Percentiles rank a stretch among this genome's conserved stretches.
These are phyloP conservation scores for Paracyprichromis sp. DNA, from an alignment of 2,113 vertebrate species.

Conservation along the genomic window DNA sequence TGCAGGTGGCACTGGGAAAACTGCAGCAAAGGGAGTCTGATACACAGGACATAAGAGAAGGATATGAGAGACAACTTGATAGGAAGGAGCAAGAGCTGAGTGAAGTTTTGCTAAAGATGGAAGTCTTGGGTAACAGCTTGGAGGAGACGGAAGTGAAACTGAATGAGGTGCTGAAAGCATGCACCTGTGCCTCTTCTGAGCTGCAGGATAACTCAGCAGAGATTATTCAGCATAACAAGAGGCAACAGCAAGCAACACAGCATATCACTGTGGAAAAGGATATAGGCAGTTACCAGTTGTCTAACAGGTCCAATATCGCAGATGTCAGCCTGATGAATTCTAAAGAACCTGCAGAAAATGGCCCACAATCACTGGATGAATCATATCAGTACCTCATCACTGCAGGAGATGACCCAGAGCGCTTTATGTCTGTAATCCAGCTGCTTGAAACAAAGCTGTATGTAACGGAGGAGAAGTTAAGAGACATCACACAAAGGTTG, in stretches of 20 bases:
- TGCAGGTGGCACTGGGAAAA: constrained; percentile 70
- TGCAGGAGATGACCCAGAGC: constrained; percentile 66
- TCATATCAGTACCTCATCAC: constrained; percentile 47
- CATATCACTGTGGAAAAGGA: constrained; percentile 16
- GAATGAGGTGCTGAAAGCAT: constrained; percentile 38
- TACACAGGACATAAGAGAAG: constrained; percentile 72
- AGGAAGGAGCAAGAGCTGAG: constrained; percentile 81
- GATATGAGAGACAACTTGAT: constrained; percentile 74
- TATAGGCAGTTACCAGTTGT: constrained; percentile 28
- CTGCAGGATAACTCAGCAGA: constrained; percentile 33
- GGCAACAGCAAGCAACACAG: background rate
- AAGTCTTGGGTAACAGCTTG: constrained; percentile 77
- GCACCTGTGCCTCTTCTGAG: background rate
- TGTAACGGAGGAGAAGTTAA: constrained; percentile 85
- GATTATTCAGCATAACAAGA: constrained; percentile 42
- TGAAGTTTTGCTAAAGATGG: constrained; percentile 83
- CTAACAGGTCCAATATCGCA: constrained; percentile 12
- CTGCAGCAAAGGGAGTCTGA: constrained; percentile 77
- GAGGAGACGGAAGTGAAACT: constrained; percentile 80
- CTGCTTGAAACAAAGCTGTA: constrained; percentile 86
- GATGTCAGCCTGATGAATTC: constrained; percentile 67
- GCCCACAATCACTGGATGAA: constrained; percentile 64
- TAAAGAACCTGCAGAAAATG: constrained; percentile 14
- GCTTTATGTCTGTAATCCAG: constrained; percentile 83
- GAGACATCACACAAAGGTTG: constrained; percentile 79